Conservation (phyloP, 2,888 invertebrate species). For the Tinea semifulvella region DNA sequence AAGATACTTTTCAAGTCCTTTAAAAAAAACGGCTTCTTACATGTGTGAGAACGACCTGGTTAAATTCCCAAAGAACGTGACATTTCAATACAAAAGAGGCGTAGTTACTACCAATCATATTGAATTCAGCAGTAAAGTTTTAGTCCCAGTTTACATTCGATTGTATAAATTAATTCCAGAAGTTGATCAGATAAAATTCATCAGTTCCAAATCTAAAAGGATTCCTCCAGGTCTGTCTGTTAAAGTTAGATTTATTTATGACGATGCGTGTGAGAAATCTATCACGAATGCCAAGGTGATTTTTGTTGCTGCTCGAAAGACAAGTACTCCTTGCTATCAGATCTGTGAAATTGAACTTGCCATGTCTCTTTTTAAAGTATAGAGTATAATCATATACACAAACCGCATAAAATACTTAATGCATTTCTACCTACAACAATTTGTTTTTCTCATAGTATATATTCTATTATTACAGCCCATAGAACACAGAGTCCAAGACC, state of each 20-base stretch:
- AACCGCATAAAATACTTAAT: no score
- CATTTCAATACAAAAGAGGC: conserved; percentile 44
- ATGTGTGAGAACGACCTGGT: conserved; percentile 44
- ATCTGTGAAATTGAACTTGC: conserved; percentile 49
- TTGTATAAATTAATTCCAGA: conserved; percentile 47
- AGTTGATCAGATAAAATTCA: conserved; percentile 46
- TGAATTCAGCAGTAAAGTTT: conserved; percentile 43
- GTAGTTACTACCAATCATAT: conserved; percentile 39
- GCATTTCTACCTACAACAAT: no score
- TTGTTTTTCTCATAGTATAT: no score
- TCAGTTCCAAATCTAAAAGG: conserved; percentile 45
- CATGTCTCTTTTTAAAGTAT: conserved; percentile 22
- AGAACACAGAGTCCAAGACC: no score
- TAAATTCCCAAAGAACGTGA: conserved; percentile 40
- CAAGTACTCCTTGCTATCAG: conserved; percentile 52
- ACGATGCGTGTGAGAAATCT: conserved; percentile 43
- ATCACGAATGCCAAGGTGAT: conserved; percentile 41
- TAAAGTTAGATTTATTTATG: conserved; percentile 43
- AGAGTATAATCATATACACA: no score
- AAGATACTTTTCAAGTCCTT: conserved; percentile 49
- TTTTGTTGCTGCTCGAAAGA: conserved; percentile 49
- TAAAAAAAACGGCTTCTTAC: conserved; percentile 49
- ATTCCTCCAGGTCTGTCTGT: conserved; percentile 51
- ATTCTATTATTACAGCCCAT: no score
- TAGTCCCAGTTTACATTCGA: conserved; percentile 49